Percentiles rank a stretch among this genome's conserved stretches.
Evolutionary conservation across 2,888 invertebrate species (phyloP).

Genomic region (Oasisia sp.): DNA sequence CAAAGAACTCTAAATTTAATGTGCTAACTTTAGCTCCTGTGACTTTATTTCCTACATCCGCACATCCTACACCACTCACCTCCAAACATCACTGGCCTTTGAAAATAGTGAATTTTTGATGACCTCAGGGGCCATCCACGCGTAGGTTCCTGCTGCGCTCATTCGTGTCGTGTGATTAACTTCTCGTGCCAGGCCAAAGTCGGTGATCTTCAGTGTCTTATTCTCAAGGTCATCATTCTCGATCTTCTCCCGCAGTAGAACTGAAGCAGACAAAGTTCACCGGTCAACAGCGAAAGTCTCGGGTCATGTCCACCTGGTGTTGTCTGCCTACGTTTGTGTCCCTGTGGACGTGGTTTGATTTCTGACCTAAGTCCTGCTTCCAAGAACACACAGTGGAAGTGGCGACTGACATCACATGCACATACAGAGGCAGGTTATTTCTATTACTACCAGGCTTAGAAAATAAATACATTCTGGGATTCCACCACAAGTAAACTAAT

Average conservation of each 20-base stretch:
- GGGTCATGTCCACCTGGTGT: not conserved
- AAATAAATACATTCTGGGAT: not conserved
- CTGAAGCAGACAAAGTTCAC: constrained; percentile 51
- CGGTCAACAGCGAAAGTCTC: not conserved
- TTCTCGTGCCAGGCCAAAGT: constrained; percentile 94
- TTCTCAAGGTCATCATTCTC: constrained; percentile 77
- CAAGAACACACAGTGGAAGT: not conserved
- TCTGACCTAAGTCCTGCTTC: not conserved
- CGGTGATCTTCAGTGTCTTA: constrained; percentile 96
- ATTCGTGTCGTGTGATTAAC: constrained; percentile 95
- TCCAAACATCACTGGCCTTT: constrained; percentile 97
- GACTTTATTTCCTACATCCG: not conserved
- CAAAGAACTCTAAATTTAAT: too few relatives aligned
- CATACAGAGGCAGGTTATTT: not conserved
- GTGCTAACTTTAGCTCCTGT: too few relatives aligned
- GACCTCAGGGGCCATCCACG: constrained; percentile 99
- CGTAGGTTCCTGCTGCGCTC: constrained; percentile 98
- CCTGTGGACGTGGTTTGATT: not conserved
- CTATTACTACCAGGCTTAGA: not conserved
- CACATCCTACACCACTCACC: constrained; percentile 64
- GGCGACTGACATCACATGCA: not conserved
- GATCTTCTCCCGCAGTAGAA: constrained; percentile 65
- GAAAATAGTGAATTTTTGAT: constrained; percentile 89
- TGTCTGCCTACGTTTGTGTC: not conserved
- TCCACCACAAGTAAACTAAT: not conserved